A percentile compares a stretch with the other conserved stretches of the same genome.
Conservation (phyloP, 2,888 invertebrate genomes). For the Leptogaster cylindrica region DNA sequence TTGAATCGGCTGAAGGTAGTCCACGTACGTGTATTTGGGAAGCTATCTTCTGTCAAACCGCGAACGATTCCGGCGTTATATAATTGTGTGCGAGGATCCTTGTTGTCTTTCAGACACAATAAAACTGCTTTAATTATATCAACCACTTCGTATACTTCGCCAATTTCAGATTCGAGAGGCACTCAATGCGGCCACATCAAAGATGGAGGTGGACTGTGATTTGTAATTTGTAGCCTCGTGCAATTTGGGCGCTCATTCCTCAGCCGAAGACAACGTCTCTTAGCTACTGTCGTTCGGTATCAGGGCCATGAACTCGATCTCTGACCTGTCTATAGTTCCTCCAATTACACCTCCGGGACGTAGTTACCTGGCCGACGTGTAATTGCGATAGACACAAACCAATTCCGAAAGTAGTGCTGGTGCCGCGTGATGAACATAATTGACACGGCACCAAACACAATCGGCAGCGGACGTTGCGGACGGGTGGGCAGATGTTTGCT, state of each 20-base stretch:
- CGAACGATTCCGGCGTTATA: no score
- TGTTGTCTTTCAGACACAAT: conserved; percentile 25
- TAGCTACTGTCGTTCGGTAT: no score
- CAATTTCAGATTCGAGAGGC: no score
- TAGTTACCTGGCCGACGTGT: background rate
- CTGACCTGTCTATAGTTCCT: conserved; percentile 2
- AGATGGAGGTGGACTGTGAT: conserved; percentile 9
- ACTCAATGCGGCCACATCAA: conserved; percentile 30
- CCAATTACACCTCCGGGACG: conserved; percentile 21
- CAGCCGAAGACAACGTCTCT: no score
- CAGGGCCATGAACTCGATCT: conserved; percentile 13
- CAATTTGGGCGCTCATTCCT: no score
- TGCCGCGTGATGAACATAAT: conserved; percentile 15
- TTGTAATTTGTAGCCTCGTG: conserved; percentile 26
- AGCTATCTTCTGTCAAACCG: conserved; percentile 24
- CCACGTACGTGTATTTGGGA: no score
- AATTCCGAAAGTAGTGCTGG: conserved; percentile 19
- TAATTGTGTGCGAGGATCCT: no score
- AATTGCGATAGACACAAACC: conserved; percentile 27
- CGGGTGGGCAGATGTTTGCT: conserved; percentile 23
- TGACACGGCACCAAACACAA: conserved; percentile 13
- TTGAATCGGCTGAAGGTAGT: no score
- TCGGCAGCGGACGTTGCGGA: background rate
- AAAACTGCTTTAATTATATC: conserved; percentile 33
- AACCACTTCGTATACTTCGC: conserved; percentile 32